Evolutionary conservation across 2,797 vertebrate genomes (phyloP), one percentile per base, ranked within the genome.

Genomic region (Acomys russatus): DNA sequence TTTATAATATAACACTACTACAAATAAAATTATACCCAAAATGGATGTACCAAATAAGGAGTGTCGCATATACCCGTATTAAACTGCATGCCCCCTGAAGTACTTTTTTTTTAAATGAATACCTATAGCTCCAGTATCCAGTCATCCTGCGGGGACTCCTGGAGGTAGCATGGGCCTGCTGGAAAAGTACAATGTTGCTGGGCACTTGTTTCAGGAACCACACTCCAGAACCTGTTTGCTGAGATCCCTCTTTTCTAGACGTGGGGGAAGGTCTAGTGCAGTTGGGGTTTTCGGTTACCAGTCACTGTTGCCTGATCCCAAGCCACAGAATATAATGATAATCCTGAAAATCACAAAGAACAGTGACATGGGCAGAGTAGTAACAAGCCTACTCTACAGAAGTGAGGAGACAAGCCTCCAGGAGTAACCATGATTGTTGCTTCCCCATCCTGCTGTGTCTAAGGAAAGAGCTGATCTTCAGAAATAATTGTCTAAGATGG

Each of bases 251-350:
- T 51, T 66, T 94, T 96, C 95, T 78, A 96, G 0, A 0, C 82
- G 90, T 74, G 12, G 33, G 64, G 49, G 61, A 88, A n/a, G 7
- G n/a, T 79, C 80, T 49, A 30, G 64, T 9, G 23, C 5, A 4
- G 1, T 61, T 71, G 25, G 91, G 86, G 61, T 61, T 94, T 33
- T 61, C 97, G 74, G 98, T 97, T 97, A 3, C 28, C 93, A 63
- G 95, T 61, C 44, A 30, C 54, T 76, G 0, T 6, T 91, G 20
- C n/a, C 76, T 83, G 68, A 49, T 30, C 28, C 2, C 82, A 74
- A 88, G 63, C 80, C 96, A 2, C 88, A 91, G 95, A 92, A 94
- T 96, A 77, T 95, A 93, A 89, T 96, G 95, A 71, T 3, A 56
- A 92, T 94, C 83, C 51, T 89, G 10, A 89, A 89, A 18, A 38